Conservation (phyloP, 1,140 invertebrate species). For the Cephus cinctus region DNA sequence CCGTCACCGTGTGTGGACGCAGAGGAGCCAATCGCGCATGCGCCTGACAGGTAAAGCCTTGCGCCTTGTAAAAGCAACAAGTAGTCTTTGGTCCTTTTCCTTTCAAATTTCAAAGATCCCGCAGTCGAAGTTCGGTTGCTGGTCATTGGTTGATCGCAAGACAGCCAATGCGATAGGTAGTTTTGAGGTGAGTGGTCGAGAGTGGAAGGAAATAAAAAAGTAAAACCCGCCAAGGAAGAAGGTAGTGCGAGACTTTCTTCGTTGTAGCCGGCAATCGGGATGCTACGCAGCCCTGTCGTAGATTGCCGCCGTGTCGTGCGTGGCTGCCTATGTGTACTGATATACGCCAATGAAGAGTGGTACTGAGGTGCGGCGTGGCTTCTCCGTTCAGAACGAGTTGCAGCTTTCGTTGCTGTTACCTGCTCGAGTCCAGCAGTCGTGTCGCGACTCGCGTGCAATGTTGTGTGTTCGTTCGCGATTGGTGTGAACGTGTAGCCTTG, state of each 20-base stretch:
- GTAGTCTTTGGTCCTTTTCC: conserved; percentile 17
- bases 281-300: background rate
- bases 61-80: conserved; percentile 19
- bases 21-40: conserved; percentile 9
- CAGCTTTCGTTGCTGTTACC: conserved; percentile 16
- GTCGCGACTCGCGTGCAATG: background rate
- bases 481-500: conserved; percentile 41
- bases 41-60: conserved; percentile 8
- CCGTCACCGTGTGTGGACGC: no score
- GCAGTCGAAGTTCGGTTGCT: conserved; percentile 5
- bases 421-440: conserved; percentile 9
- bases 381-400: conserved; percentile 6
- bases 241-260: conserved; percentile 9
- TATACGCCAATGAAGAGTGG: conserved; percentile 1
- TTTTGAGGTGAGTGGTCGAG: no score
- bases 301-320: no score
- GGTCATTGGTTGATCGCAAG: no score
- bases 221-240: conserved; percentile 11
- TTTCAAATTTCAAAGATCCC: conserved; percentile 20
- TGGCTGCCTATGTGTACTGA: no score
- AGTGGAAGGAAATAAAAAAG: conserved; percentile 19
- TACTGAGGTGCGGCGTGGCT: conserved; percentile 18
- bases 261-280: conserved; percentile 12
- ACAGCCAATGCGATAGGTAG: no score
- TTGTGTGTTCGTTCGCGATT: conserved; percentile 15